A percentile compares a stretch with the other conserved stretches of the same genome.
Evolutionary conservation across 2,797 vertebrate genomes (phyloP).

Genomic region (Lagocephalus sceleratus): DNA sequence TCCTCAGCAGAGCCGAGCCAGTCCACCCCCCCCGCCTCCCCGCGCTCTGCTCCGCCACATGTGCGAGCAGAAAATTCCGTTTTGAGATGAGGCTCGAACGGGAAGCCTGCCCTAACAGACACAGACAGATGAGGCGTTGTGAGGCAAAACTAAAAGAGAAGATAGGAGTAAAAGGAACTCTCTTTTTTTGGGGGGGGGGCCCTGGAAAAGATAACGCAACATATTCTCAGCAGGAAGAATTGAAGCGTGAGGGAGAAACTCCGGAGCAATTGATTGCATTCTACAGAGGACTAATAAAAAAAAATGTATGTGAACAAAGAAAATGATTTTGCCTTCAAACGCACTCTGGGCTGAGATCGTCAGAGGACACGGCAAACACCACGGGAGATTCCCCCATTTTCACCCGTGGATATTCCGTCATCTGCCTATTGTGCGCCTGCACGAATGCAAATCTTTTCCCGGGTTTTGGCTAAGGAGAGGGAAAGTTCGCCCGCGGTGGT

Average conservation of each 20-base stretch:
- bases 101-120: slow-evolving; percentile 12
- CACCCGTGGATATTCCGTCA: slow-evolving; percentile 30
- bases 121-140: slow-evolving; percentile 4
- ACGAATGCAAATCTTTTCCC: slow-evolving; percentile 28
- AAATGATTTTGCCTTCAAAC: slow-evolving; percentile 27
- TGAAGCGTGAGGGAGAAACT: slow-evolving; percentile 20
- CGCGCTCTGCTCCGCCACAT: slow-evolving; percentile 13
- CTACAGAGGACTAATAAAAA: slow-evolving; percentile 6
- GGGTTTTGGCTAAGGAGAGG: slow-evolving; percentile 29
- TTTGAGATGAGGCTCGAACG: slow-evolving; percentile 29
- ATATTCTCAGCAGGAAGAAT: slow-evolving; percentile 24
- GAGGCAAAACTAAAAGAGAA: slow-evolving; percentile 14
- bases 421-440: slow-evolving; percentile 14
- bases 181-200: too few species aligned
- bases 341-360: slow-evolving; percentile 12
- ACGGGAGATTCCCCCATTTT: slow-evolving; percentile 31
- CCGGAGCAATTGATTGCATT: slow-evolving; percentile 11
- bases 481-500: slow-evolving; percentile 41
- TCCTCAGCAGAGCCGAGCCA: slow-evolving; percentile 27
- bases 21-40: slow-evolving; percentile 8
- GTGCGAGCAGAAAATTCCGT: slow-evolving; percentile 6
- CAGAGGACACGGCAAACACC: slow-evolving; percentile 22
- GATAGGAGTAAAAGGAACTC: background rate
- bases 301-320: slow-evolving; percentile 28
- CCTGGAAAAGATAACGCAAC: slow-evolving; percentile 21